phyloP scores from a whole-genome alignment of 2,797 vertebrate genomes.

The Monodelphis domestica region DNA sequence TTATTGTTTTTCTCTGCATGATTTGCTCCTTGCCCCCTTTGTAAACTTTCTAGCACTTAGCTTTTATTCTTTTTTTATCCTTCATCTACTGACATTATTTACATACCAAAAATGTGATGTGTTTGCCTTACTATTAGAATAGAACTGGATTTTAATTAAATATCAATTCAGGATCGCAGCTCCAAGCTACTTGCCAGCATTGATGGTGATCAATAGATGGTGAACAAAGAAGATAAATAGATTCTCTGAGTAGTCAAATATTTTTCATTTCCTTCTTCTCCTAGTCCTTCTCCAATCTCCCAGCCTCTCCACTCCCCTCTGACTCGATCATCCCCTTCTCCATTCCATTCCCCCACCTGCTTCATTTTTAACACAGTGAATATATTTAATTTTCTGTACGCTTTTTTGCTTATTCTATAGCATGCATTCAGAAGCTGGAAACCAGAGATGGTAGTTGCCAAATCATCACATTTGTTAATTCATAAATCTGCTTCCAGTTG shows the following conservation, averaged over 20 bases:
- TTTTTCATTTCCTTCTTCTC: constrained; percentile 71
- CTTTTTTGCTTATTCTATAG: constrained; percentile 70
- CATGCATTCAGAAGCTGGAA: constrained; percentile 75
- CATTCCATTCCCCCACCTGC: constrained; percentile 54
- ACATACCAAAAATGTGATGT: constrained; percentile 80
- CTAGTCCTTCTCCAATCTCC: constrained; percentile 18
- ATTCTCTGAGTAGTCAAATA: constrained; percentile 72
- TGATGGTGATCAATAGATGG: constrained; percentile 82
- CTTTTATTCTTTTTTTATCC: constrained; percentile 84
- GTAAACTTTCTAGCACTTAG: constrained; percentile 82
- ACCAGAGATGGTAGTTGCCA: constrained; percentile 77
- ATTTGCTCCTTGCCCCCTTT: constrained; percentile 77
- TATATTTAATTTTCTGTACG: constrained; percentile 79
- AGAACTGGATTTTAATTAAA: constrained; percentile 87
- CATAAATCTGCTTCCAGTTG: constrained; percentile 74
- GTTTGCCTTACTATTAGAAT: constrained; percentile 86
- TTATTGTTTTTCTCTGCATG: constrained; percentile 83
- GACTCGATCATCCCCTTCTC: constrained; percentile 12
- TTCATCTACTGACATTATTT: constrained; percentile 86
- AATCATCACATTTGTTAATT: constrained; percentile 80
- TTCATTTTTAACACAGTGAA: constrained; percentile 75
- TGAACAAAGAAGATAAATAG: constrained; percentile 83
- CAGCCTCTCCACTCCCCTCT: background rate
- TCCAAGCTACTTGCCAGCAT: constrained; percentile 81
- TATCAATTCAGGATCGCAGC: constrained; percentile 83